These are phyloP conservation scores for Neoseiulus cucumeris DNA, from an alignment of 1,140 invertebrate species.

Conservation along the genomic window DNA sequence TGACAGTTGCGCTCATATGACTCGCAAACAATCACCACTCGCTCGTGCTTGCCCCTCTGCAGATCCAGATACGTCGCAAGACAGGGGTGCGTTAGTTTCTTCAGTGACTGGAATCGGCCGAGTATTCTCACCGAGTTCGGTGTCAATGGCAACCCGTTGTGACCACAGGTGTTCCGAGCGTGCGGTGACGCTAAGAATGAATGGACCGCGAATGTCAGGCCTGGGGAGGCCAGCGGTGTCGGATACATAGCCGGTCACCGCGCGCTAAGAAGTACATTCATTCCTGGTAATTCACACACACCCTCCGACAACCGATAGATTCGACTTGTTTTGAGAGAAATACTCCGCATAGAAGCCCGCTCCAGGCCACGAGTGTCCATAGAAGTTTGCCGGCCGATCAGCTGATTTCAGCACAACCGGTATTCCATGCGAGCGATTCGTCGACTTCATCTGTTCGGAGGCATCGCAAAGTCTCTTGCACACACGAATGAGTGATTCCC, in stretches of 20 bases:
- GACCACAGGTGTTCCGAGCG: conserved; percentile 74
- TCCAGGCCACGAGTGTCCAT: no score
- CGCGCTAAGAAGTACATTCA: no score
- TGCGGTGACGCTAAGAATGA: conserved; percentile 66
- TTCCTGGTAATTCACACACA: no score
- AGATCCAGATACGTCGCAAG: conserved; percentile 76
- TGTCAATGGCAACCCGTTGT: conserved; percentile 80
- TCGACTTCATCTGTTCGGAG: no score
- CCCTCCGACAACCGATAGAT: no score
- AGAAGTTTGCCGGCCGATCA: no score
- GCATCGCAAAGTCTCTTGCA: no score
- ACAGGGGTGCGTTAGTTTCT: conserved; percentile 53
- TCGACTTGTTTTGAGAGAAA: no score
- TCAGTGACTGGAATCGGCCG: conserved; percentile 62
- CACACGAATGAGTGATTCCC: no score
- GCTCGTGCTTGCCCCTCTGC: conserved; percentile 76
- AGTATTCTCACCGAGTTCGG: conserved; percentile 87
- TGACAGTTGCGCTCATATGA: conserved; percentile 45
- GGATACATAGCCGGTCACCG: background rate
- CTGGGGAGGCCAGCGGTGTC: background rate
- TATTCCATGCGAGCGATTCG: no score
- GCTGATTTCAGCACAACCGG: no score
- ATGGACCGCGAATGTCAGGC: background rate
- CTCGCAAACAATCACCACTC: conserved; percentile 70
- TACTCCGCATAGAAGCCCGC: no score